Evolutionary conservation across 1,140 invertebrate genomes (phyloP).

Genomic region (Acromyrmex echinatior): DNA sequence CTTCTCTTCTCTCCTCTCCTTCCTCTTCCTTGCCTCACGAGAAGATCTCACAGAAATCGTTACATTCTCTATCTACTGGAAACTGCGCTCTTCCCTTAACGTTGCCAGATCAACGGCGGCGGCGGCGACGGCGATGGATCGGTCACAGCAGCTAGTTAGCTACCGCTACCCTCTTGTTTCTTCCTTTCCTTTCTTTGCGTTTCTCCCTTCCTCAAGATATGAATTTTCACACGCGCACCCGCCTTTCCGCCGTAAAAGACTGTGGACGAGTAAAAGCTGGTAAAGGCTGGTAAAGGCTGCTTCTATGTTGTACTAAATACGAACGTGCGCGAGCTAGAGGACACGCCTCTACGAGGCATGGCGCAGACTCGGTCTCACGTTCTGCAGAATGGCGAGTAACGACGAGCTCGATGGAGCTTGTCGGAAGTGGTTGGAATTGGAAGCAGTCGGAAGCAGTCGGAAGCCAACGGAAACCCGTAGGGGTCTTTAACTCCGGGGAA

Average conservation of each 20-base stretch:
- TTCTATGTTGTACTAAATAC: slow-evolving; percentile 51
- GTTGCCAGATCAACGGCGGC: neutral
- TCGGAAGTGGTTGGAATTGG: too few species aligned
- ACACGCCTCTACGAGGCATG: slow-evolving; percentile 50
- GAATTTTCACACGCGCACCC: slow-evolving; percentile 41
- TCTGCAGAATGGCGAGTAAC: neutral
- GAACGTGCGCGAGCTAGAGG: slow-evolving; percentile 49
- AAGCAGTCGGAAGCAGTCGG: too few species aligned
- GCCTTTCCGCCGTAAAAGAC: slow-evolving; percentile 27
- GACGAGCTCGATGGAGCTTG: too few species aligned
- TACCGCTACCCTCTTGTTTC: neutral
- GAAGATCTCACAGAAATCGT: slow-evolving; percentile 11
- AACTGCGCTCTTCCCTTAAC: neutral
- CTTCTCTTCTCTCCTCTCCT: too few species aligned
- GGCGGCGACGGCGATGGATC: neutral
- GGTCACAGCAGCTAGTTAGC: neutral
- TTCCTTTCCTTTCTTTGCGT: neutral
- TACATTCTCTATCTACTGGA: slow-evolving; percentile 37
- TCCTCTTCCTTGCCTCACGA: slow-evolving; percentile 31
- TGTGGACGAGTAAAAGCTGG: slow-evolving; percentile 52
- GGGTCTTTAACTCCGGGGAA: slow-evolving; percentile 18
- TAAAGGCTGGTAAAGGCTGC: neutral
- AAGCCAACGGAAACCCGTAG: slow-evolving; percentile 25
- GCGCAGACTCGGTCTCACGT: slow-evolving; percentile 42
- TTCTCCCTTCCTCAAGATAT: neutral